Evolutionary conservation across 2,888 invertebrate genomes (phyloP).

Genomic region (Drosophila demipolita): DNA sequence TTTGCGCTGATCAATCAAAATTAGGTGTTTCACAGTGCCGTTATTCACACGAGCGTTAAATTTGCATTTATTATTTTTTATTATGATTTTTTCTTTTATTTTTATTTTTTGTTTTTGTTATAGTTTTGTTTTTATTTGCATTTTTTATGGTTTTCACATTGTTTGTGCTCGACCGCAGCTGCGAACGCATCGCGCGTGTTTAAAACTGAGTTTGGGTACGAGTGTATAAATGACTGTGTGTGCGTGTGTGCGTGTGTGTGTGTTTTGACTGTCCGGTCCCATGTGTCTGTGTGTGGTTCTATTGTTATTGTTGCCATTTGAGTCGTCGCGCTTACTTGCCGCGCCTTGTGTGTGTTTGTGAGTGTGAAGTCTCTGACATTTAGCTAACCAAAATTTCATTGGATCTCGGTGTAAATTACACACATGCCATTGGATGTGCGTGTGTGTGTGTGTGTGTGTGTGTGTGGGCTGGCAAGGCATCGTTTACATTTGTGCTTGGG

Average conservation of each 20-base stretch:
- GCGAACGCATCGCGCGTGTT: constrained; percentile 42
- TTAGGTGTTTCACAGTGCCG: neutral
- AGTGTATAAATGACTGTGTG: neutral
- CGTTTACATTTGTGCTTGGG: constrained; percentile 40
- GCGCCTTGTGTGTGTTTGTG: constrained; percentile 4
- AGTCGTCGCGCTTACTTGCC: constrained; percentile 19
- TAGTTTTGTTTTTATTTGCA: constrained; percentile 1
- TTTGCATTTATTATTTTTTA: constrained; percentile 4
- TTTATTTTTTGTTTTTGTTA: neutral
- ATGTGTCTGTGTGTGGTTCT: constrained; percentile 16
- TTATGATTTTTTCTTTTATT: constrained; percentile 1
- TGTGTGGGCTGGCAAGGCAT: constrained; percentile 20
- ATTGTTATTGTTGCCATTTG: constrained; percentile 51
- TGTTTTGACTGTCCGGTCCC: constrained; percentile 33
- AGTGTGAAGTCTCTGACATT: constrained; percentile 28
- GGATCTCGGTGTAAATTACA: constrained; percentile 57
- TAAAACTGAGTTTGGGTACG: constrained; percentile 31
- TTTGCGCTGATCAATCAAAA: neutral
- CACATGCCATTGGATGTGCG: constrained; percentile 23
- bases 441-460: neutral
- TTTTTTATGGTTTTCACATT: constrained; percentile 8
- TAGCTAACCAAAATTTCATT: constrained; percentile 55
- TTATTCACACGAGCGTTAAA: neutral
- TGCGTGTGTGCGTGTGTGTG: constrained; percentile 20
- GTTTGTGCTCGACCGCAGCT: constrained; percentile 38